Conservation (phyloP, 1,140 invertebrate genomes). For the Uloborus diversus region DNA sequence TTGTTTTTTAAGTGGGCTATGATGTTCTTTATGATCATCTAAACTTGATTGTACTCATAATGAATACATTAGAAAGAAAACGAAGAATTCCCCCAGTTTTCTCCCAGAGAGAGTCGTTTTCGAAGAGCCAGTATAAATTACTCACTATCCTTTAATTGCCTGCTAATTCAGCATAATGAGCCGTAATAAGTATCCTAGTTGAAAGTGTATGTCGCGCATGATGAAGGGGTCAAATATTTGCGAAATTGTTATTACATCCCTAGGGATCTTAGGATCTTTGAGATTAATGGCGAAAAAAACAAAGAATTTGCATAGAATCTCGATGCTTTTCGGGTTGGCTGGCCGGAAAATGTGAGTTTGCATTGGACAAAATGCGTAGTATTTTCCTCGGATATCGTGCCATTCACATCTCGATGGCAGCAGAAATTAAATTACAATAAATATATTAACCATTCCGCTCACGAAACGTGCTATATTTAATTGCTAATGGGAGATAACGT, state of each 20-base stretch:
- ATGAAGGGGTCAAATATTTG: slow-evolving; percentile 39
- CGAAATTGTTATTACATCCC: slow-evolving; percentile 38
- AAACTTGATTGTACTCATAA: neutral
- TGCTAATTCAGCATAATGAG: slow-evolving; percentile 41
- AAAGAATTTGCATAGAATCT: slow-evolving; percentile 45
- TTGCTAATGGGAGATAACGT: neutral
- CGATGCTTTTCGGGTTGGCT: slow-evolving; percentile 23
- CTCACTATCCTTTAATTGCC: slow-evolving; percentile 39
- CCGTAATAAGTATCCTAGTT: slow-evolving; percentile 28
- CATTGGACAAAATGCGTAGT: slow-evolving; percentile 15
- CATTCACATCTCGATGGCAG: neutral
- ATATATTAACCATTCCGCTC: slow-evolving; percentile 16
- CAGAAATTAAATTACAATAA: slow-evolving; percentile 20
- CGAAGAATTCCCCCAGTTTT: neutral
- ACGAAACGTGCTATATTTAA: neutral
- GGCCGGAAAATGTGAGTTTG: slow-evolving; percentile 10
- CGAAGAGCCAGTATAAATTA: slow-evolving; percentile 35
- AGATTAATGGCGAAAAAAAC: slow-evolving; percentile 38
- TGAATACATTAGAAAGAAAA: neutral
- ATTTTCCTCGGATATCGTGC: neutral
- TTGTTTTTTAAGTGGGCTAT: neutral
- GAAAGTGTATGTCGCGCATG: neutral
- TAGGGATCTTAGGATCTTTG: neutral
- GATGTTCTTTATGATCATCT: neutral
- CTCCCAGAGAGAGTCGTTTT: neutral